phyloP scores from a whole-genome alignment of 2,113 vertebrate genomes.

The Zapus hudsonius region DNA sequence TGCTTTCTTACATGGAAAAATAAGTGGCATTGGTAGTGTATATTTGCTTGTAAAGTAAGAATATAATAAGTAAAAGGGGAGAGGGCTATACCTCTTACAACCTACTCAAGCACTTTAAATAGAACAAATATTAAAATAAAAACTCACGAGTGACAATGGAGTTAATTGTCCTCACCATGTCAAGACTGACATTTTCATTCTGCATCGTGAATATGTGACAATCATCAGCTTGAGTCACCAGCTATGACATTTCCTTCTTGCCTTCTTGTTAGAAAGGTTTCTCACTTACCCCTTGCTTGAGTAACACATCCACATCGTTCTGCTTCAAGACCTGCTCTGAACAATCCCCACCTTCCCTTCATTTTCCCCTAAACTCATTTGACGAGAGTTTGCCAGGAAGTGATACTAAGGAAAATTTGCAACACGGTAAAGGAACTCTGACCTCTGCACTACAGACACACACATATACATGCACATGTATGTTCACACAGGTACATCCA shows the following conservation, averaged over 20 bases:
- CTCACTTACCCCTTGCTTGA: conserved; percentile 2
- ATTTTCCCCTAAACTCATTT: not conserved
- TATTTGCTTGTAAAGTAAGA: conserved; percentile 31
- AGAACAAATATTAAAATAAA: conserved; percentile 76
- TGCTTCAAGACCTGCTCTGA: not conserved
- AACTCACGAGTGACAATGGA: conserved; percentile 53
- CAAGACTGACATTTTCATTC: conserved; percentile 78
- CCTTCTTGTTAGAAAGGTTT: conserved; percentile 46
- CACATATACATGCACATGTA: no score
- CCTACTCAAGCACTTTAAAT: conserved; percentile 73
- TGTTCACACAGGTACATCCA: no score
- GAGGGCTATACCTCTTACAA: conserved; percentile 52
- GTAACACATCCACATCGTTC: not conserved
- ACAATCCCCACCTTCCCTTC: not conserved
- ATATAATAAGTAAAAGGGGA: conserved; percentile 43
- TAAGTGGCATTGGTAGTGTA: conserved; percentile 26
- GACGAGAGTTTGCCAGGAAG: not conserved
- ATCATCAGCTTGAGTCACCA: conserved; percentile 82
- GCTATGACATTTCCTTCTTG: conserved; percentile 75
- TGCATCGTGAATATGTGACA: conserved; percentile 77
- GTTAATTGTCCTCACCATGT: conserved; percentile 77
- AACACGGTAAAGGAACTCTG: not conserved
- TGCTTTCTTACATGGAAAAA: not conserved
- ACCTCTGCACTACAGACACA: no score
- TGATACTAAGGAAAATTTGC: not conserved